Percentiles rank a stretch among this genome's conserved stretches.
These are phyloP conservation scores for Cettia cetti DNA, from an alignment of 2,113 vertebrate genomes.

Conservation along the genomic window DNA sequence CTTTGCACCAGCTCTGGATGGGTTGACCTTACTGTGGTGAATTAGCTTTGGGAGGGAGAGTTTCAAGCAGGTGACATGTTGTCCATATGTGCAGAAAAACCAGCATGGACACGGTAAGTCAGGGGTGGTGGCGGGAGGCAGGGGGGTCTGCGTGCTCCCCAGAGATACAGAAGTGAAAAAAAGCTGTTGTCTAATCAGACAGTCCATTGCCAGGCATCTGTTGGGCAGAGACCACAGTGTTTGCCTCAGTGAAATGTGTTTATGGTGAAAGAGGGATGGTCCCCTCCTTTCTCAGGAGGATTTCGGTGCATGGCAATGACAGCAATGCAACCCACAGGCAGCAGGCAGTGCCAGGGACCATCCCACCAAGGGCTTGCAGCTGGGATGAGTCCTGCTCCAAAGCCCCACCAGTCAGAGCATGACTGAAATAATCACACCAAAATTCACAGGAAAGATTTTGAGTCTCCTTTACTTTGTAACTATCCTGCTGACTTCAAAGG, in stretches of 20 bases:
- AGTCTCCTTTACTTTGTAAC: background rate
- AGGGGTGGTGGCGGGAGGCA: accelerated
- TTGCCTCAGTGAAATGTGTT: background rate
- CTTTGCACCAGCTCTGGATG: background rate
- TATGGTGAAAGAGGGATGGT: background rate
- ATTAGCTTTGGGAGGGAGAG: background rate
- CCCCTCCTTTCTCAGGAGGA: background rate
- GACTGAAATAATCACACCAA: background rate
- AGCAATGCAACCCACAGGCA: background rate
- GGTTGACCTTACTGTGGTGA: background rate
- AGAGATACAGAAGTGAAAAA: constrained; percentile 3
- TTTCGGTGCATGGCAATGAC: background rate
- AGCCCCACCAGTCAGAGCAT: background rate
- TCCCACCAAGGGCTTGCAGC: background rate
- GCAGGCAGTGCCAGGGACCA: accelerated
- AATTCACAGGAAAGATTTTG: background rate
- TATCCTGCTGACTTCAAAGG: constrained; percentile 29
- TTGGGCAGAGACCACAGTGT: background rate
- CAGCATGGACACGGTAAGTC: accelerated
- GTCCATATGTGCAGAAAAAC: background rate
- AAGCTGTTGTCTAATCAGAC: background rate
- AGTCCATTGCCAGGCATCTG: background rate
- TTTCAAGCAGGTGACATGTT: background rate
- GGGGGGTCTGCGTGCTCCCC: background rate
- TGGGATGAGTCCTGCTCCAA: background rate